phyloP scores from a whole-genome alignment of 2,888 invertebrate species.

The Zele albiditarsus region DNA sequence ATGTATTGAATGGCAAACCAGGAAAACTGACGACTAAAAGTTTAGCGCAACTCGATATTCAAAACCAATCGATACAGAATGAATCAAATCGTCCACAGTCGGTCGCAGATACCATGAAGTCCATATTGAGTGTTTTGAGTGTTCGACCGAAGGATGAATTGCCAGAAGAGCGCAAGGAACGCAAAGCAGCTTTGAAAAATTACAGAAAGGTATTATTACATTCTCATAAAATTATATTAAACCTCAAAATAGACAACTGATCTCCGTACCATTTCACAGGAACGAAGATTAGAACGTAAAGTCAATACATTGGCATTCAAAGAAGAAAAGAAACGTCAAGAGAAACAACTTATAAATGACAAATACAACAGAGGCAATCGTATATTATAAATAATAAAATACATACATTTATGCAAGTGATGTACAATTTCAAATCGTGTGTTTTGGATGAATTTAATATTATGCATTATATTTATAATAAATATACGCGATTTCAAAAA shows the following conservation, averaged over 20 bases:
- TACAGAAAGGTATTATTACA: constrained; percentile 76
- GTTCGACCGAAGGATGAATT: constrained; percentile 85
- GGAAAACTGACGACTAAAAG: constrained; percentile 82
- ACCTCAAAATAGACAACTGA: constrained; percentile 24
- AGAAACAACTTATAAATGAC: constrained; percentile 85
- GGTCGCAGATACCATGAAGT: constrained; percentile 78
- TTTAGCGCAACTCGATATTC: constrained; percentile 79
- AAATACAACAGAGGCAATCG: constrained; percentile 82
- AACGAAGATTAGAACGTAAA: constrained; percentile 87
- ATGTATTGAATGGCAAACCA: constrained; percentile 76
- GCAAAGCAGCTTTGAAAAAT: constrained; percentile 86
- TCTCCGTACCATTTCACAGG: constrained; percentile 68
- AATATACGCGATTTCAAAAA: not conserved
- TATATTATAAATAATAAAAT: constrained; percentile 74
- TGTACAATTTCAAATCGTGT: not conserved
- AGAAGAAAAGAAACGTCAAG: constrained; percentile 87
- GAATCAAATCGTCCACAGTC: constrained; percentile 75
- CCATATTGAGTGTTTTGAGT: constrained; percentile 81
- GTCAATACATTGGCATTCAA: constrained; percentile 87
- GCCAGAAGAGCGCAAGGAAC: constrained; percentile 82
- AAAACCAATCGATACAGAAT: constrained; percentile 63
- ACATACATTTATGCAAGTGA: not conserved
- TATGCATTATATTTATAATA: not conserved
- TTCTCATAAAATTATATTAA: constrained; percentile 29
- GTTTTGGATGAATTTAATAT: not conserved